Evolutionary conservation across 2,113 vertebrate genomes (phyloP), one percentile per base, ranked within the genome.

Genomic region (Litocranius walleri): DNA sequence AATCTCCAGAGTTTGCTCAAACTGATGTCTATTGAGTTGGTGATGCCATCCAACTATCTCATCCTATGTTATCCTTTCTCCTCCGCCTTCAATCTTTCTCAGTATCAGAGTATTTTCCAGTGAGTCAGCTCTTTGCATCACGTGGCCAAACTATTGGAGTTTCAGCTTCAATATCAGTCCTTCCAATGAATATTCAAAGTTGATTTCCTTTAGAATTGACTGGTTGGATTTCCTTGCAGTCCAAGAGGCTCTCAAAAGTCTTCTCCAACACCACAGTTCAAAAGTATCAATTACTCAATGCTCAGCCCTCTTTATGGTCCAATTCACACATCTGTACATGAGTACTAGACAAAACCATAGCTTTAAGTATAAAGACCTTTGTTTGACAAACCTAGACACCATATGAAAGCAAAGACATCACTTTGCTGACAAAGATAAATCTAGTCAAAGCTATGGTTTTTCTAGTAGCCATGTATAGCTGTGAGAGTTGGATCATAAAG

Each of bases 361-460:
- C 9, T 71, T 36, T 36, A 19, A 36, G 19, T 71, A 36, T 71
- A 36, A 1, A 21, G n/a, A 36, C 17, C 4, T 71, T 11, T 36
- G n/a, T 23, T 6, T 36, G 19, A 71, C n/a, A 36, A 23, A 23
- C 19, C 7, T 36, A 36, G 64, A 71, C 64, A 71, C n/a, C 0
- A 0, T 71, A 36, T 36, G n/a, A 36, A 71, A 71, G 9, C 64
- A 71, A 71, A 71, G 64, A 36, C 2, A 71, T 36, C n/a, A 71
- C 2, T 36, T 71, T 71, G n/a, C 19, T 36, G 9, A 71, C 64
- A 71, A 71, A 12, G 19, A 12, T 36, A 4, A 0, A 0, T 71
- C n/a, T 71, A 11, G n/a, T 36, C n/a, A 71, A 71, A 36, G 2
- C n/a, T 23, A 6, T 71, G n/a, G 9, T 12, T 71, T 71, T 71